Percentiles rank a stretch among this genome's conserved stretches.
These are phyloP conservation scores for Halcyon senegalensis DNA, from an alignment of 2,113 vertebrate genomes.

Conservation along the genomic window DNA sequence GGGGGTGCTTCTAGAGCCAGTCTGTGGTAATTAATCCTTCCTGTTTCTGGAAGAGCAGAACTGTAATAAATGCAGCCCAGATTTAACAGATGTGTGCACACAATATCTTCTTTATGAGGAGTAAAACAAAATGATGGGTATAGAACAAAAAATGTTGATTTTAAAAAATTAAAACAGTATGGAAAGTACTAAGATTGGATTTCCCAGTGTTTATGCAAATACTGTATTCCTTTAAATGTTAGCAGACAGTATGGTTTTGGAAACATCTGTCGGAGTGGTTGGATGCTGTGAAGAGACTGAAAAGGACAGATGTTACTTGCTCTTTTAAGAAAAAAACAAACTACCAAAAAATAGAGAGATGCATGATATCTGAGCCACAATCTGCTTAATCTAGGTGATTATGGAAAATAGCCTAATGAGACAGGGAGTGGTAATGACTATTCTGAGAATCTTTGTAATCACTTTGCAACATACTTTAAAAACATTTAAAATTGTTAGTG, in stretches of 20 bases:
- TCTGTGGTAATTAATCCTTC: slow-evolving; percentile 87
- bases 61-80: slow-evolving; percentile 79
- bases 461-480: not conserved
- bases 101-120: slow-evolving; percentile 82
- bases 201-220: slow-evolving; percentile 80
- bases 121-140: slow-evolving; percentile 77
- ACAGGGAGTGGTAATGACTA: not conserved
- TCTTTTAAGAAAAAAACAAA: slow-evolving; percentile 28
- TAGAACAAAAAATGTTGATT: slow-evolving; percentile 81
- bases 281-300: slow-evolving; percentile 72
- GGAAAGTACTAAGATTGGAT: slow-evolving; percentile 72
- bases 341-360: not conserved
- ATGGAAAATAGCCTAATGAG: not conserved
- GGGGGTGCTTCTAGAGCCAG: slow-evolving; percentile 78
- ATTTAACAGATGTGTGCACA: slow-evolving; percentile 83
- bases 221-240: slow-evolving; percentile 74
- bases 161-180: slow-evolving; percentile 77
- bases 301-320: slow-evolving; percentile 79
- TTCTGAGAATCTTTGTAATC: not conserved
- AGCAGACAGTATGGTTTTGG: slow-evolving; percentile 73
- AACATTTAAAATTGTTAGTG: not conserved
- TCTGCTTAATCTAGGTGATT: slow-evolving; percentile 7
- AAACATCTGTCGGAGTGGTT: slow-evolving; percentile 78
- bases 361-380: not conserved
- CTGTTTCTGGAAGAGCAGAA: slow-evolving; percentile 82